Base-by-base conservation (phyloP, 2,797 vertebrate genomes). In the Parambassis ranga region DNA sequence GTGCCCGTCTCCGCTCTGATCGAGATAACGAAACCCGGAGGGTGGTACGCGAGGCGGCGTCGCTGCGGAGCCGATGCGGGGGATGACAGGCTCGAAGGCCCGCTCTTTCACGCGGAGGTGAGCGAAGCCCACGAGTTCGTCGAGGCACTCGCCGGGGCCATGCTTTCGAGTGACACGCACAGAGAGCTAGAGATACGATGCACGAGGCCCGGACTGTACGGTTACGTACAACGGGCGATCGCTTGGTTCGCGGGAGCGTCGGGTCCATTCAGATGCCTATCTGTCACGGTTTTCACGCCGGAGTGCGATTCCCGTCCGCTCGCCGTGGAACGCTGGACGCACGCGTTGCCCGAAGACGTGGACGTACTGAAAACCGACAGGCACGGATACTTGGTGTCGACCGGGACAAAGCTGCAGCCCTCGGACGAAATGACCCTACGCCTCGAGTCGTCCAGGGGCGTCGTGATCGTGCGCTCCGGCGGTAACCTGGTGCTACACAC, bases 171-270 rank as follows among this genome's bases (percentile, higher is more conserved):
- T 1, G 4, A 42, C 2, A 36, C 20, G 28, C 36, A 62, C 19
- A 50, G 47, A 2, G 49, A 61, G 8, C 2, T 62, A 0, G 49
- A 67, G 4, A 67, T 67, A 7, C 18, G 3, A 1, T 67, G 64
- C n/a, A 3, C 5, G 0, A 22, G 46, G 10, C 10, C 1, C 1
- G 53, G 65, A 5, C 6, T 69, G 2, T 55, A 48, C 41, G 6
- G 10, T 1, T 69, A 69, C 36, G 3, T 69, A 1, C 65, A 69
- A 28, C 9, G 27, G 0, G 35, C 36, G 0, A 3, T 69, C 11
- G 35, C 28, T 1, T 69, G 65, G 62, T 56, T 65, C 1, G 52
- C 62, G 1, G 43, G 51, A 0, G 62, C 43, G 27, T 18, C 62
- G 0, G 62, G 62, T 0, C 62, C 62, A 1, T 65, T 65, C n/a